Evolutionary conservation across 2,888 invertebrate species (phyloP).

Genomic region (Cataglyphis cursor): DNA sequence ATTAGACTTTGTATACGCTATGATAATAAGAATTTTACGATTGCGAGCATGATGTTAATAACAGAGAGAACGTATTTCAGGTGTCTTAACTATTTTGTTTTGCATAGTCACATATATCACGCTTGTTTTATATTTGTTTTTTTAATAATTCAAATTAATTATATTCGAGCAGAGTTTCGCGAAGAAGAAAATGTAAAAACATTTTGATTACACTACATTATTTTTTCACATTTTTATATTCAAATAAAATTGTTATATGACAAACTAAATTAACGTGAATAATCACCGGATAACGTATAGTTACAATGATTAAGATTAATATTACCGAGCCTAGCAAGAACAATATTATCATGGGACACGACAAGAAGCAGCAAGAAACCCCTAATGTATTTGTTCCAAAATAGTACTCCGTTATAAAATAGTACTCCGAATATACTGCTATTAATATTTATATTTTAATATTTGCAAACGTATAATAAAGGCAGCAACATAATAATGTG

Average conservation of each 20-base stretch:
- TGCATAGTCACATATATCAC: too few relatives aligned
- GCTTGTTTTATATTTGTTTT: neutral
- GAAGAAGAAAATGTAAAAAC: neutral
- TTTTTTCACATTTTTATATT: neutral
- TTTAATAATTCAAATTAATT: neutral
- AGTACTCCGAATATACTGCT: neutral
- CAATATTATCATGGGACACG: conserved; percentile 13
- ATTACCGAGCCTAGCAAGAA: conserved; percentile 6
- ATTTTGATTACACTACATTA: neutral
- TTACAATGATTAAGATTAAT: conserved; percentile 33
- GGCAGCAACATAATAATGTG: neutral
- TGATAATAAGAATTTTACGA: neutral
- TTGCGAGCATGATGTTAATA: neutral
- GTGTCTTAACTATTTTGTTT: conserved; percentile 4
- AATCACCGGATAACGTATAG: conserved; percentile 1
- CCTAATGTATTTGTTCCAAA: conserved; percentile 3
- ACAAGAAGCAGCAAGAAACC: neutral
- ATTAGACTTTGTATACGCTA: conserved; percentile 34
- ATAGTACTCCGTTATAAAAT: neutral
- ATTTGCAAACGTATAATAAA: neutral
- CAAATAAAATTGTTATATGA: neutral
- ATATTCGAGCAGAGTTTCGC: neutral
- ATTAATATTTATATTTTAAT: conserved; percentile 2
- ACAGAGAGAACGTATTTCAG: neutral
- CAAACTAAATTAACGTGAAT: neutral